Percentiles rank a stretch among this genome's conserved stretches.
phyloP scores from a whole-genome alignment of 2,113 vertebrate species.

The Dascyllus trimaculatus region DNA sequence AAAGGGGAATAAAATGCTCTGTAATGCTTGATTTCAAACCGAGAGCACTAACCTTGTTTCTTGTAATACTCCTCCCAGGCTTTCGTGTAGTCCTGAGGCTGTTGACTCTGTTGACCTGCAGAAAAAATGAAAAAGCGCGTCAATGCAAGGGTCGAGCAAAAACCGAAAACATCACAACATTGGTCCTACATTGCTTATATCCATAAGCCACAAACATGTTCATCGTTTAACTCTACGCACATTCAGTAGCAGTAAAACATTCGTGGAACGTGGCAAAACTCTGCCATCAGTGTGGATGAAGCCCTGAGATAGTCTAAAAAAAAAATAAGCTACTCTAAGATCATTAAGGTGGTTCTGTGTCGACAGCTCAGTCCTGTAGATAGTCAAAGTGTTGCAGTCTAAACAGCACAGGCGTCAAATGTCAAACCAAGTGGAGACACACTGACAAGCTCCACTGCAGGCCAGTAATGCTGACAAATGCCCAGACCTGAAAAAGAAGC shows the following conservation, averaged over 20 bases:
- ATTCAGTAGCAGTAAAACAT: conserved; percentile 42
- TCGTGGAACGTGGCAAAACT: conserved; percentile 31
- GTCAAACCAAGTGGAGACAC: conserved; percentile 62
- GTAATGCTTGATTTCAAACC: too few species aligned
- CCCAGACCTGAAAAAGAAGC: conserved; percentile 66
- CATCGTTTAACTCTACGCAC: conserved; percentile 44
- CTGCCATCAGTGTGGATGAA: conserved; percentile 46
- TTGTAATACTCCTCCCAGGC: conserved; percentile 89
- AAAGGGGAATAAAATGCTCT: too few species aligned
- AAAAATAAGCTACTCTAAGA: conserved; percentile 50
- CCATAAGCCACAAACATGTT: conserved; percentile 14
- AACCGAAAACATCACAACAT: not conserved
- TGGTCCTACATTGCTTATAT: conserved; percentile 25
- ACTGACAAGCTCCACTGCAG: conserved; percentile 61
- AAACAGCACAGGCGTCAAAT: conserved; percentile 78
- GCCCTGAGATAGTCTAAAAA: conserved; percentile 34
- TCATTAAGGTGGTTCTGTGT: conserved; percentile 60
- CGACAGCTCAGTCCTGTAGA: conserved; percentile 70
- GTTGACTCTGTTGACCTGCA: conserved; percentile 87
- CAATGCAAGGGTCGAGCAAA: not conserved
- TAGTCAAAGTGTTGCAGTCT: conserved; percentile 73
- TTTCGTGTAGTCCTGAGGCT: conserved; percentile 89
- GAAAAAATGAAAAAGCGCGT: conserved; percentile 29
- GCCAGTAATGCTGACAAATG: conserved; percentile 46
- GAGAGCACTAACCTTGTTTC: conserved; percentile 84